Evolutionary conservation across 2,797 vertebrate genomes (phyloP).

Genomic region (Streptopelia turtur): DNA sequence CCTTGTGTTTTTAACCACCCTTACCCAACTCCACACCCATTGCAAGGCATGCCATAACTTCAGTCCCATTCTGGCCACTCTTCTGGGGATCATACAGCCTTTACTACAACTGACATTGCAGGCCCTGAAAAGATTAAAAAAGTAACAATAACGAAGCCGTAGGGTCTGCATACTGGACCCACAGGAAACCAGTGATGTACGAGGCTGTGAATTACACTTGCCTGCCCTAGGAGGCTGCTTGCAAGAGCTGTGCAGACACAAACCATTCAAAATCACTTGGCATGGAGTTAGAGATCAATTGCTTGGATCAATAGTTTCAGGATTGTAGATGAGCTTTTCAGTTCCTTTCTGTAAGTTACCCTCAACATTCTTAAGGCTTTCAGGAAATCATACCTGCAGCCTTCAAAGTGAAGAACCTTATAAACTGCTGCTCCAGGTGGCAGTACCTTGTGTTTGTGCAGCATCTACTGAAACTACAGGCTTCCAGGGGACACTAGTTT

Average conservation of each 20-base stretch:
- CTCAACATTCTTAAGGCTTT: not conserved
- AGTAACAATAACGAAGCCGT: not conserved
- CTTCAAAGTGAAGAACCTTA: not conserved
- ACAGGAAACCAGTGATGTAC: not conserved
- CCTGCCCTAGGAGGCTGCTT: not conserved
- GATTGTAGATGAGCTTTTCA: fast-evolving
- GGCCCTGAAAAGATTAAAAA: not conserved
- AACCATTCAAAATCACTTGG: not conserved
- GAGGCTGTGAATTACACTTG: not conserved
- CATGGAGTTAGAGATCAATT: not conserved
- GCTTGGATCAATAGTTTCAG: not conserved
- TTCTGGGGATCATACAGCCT: not conserved
- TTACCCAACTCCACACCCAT: not conserved
- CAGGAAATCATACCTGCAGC: not conserved
- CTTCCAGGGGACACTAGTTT: not conserved
- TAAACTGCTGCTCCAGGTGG: not conserved
- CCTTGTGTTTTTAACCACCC: not conserved
- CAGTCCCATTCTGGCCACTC: not conserved
- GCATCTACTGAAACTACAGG: not conserved
- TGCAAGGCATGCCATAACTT: not conserved
- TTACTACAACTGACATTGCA: not conserved
- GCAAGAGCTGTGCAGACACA: fast-evolving
- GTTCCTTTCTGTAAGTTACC: not conserved
- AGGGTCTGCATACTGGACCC: not conserved
- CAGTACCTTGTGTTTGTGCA: not conserved